Conservation (phyloP, 2,888 invertebrate genomes). For the Synergus gifuensis region DNA sequence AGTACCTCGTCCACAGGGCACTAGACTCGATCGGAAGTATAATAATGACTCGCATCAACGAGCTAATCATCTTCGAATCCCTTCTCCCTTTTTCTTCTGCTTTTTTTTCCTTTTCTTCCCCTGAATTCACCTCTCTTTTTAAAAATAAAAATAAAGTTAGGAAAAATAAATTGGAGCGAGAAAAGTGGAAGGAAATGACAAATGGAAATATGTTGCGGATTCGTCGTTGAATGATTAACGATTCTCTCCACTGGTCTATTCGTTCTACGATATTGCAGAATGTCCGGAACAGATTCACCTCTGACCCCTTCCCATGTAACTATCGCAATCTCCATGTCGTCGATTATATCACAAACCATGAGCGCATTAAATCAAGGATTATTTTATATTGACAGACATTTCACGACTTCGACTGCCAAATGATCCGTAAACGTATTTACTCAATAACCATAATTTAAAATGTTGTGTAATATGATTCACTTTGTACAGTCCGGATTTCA, state of each 20-base stretch:
- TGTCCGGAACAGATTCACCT: slow-evolving; percentile 44
- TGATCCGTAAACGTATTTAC: slow-evolving; percentile 4
- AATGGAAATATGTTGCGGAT: slow-evolving; percentile 55
- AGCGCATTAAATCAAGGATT: slow-evolving; percentile 39
- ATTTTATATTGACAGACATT: slow-evolving; percentile 32
- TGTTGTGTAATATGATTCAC: too few relatives aligned
- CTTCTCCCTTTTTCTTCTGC: not conserved
- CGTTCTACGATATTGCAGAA: slow-evolving; percentile 43
- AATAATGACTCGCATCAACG: slow-evolving; percentile 24
- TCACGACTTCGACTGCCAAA: slow-evolving; percentile 17
- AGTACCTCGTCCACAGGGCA: not conserved
- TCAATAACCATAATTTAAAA: not conserved
- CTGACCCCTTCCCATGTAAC: slow-evolving; percentile 23
- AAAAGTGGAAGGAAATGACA: slow-evolving; percentile 46
- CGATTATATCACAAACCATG: slow-evolving; percentile 42
- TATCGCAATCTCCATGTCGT: slow-evolving; percentile 42
- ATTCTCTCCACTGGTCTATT: slow-evolving; percentile 49
- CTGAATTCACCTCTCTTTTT: not conserved
- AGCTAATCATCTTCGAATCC: slow-evolving; percentile 35
- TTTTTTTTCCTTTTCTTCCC: slow-evolving; percentile 4
- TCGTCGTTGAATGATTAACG: slow-evolving; percentile 57
- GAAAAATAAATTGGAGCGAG: slow-evolving; percentile 43
- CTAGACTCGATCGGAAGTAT: slow-evolving; percentile 44
- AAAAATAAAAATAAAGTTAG: slow-evolving; percentile 25
- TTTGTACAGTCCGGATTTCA: too few relatives aligned